Evolutionary conservation across 1,140 invertebrate species (phyloP).

Genomic region (Heliconius nattereri): DNA sequence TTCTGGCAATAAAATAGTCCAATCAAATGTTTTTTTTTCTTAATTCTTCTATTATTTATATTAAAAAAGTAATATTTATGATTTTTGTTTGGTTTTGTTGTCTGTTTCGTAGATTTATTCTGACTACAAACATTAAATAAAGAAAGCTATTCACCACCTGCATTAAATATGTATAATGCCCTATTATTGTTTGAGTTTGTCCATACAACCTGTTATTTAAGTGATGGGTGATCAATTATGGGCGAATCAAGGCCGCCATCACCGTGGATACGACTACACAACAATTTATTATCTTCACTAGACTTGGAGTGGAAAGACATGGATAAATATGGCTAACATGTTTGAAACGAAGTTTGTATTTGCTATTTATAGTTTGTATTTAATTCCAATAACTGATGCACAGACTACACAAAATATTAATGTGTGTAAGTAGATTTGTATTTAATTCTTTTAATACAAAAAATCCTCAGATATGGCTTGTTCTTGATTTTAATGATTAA

Average conservation of each 20-base stretch:
- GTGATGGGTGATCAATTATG: constrained; percentile 60
- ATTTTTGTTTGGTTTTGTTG: not conserved
- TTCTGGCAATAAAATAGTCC: constrained; percentile 81
- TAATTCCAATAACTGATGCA: constrained; percentile 47
- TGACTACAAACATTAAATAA: constrained; percentile 9
- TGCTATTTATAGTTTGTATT: constrained; percentile 38
- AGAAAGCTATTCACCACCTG: not conserved
- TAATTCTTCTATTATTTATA: not conserved
- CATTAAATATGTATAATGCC: not conserved
- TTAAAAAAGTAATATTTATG: too few relatives aligned
- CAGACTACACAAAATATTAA: constrained; percentile 84
- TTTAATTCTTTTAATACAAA: not conserved
- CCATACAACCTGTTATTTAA: constrained; percentile 38
- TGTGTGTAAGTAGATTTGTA: constrained; percentile 74
- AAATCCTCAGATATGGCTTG: too few relatives aligned
- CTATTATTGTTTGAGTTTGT: constrained; percentile 1
- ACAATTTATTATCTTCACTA: constrained; percentile 38
- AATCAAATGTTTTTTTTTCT: constrained; percentile 54
- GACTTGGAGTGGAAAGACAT: not conserved
- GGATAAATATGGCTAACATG: constrained; percentile 12
- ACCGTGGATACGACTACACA: constrained; percentile 70
- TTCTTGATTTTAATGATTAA: too few relatives aligned
- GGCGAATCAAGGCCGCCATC: constrained; percentile 67
- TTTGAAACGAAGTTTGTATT: constrained; percentile 41
- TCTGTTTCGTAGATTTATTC: not conserved